Percentiles rank a stretch among this genome's conserved stretches.
Evolutionary conservation across 2,888 invertebrate species (phyloP).

Genomic region (Tiliacea aurago): DNA sequence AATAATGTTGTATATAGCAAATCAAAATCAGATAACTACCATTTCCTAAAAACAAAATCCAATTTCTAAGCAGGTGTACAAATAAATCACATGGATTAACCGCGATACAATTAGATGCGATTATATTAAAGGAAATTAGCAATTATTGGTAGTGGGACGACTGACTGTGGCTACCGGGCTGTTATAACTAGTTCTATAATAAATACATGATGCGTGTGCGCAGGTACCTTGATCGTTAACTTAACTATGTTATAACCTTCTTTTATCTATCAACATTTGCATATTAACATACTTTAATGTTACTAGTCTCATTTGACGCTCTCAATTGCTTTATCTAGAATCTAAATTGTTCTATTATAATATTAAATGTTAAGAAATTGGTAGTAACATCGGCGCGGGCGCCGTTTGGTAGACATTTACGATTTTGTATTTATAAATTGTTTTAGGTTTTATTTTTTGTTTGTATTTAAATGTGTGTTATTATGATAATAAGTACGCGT

Average conservation of each 20-base stretch:
- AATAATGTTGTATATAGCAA: no score
- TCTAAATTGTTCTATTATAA: constrained; percentile 74
- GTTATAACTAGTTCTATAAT: constrained; percentile 62
- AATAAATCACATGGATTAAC: constrained; percentile 56
- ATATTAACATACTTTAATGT: constrained; percentile 81
- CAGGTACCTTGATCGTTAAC: constrained; percentile 73
- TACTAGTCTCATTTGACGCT: constrained; percentile 77
- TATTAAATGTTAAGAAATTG: constrained; percentile 67
- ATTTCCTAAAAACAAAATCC: constrained; percentile 46
- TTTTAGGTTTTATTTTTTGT: constrained; percentile 47
- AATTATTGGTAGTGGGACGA: constrained; percentile 72
- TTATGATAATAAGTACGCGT: constrained; percentile 34
- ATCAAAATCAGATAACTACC: constrained; percentile 34
- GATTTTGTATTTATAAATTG: constrained; percentile 45
- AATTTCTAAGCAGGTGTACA: constrained; percentile 48
- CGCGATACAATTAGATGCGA: constrained; percentile 66
- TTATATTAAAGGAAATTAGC: constrained; percentile 73
- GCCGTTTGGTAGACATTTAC: constrained; percentile 37
- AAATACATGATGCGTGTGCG: constrained; percentile 65
- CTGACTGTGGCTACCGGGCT: constrained; percentile 67
- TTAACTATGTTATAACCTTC: constrained; percentile 81
- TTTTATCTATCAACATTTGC: constrained; percentile 82
- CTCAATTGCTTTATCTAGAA: constrained; percentile 80
- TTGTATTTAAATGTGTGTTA: constrained; percentile 36
- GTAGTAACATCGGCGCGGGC: constrained; percentile 41